These are phyloP conservation scores for Nyctalus aviator DNA, from an alignment of 2,797 vertebrate genomes.

Conservation along the genomic window DNA sequence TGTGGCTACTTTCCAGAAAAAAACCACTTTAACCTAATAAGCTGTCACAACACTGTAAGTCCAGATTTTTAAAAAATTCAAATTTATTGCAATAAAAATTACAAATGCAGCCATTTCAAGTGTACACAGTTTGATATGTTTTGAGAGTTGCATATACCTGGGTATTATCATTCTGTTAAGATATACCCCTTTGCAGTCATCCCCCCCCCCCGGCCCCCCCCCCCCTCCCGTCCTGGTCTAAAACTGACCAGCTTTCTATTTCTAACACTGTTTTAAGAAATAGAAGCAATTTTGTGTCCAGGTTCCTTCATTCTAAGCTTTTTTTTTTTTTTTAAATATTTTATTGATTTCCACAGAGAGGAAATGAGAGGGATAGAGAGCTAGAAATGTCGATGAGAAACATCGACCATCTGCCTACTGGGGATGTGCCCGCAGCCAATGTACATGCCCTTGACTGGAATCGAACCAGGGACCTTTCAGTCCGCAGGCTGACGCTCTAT, in stretches of 20 bases:
- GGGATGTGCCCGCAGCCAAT: too few relatives aligned
- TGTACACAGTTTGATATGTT: rapidly evolving
- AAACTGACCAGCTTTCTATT: not conserved
- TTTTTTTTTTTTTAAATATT: too few relatives aligned
- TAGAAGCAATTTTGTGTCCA: not conserved
- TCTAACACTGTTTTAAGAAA: not conserved
- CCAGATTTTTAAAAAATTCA: not conserved
- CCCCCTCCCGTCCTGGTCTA: too few relatives aligned
- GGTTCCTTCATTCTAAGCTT: not conserved
- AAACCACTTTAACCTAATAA: slow-evolving; percentile 11
- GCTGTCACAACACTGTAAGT: not conserved
- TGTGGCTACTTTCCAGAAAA: slow-evolving; percentile 29
- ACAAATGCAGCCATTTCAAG: not conserved
- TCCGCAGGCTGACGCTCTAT: too few relatives aligned
- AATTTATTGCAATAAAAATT: not conserved
- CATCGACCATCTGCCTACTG: too few relatives aligned
- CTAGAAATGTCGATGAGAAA: too few relatives aligned
- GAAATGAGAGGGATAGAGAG: too few relatives aligned
- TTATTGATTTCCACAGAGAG: too few relatives aligned
- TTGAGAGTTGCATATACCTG: not conserved
- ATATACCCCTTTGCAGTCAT: not conserved
- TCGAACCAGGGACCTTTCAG: too few relatives aligned
- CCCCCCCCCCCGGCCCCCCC: too few relatives aligned
- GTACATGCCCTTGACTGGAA: too few relatives aligned
- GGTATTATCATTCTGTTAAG: not conserved